Conservation (phyloP, 2,888 invertebrate genomes). For the Arenicola marina region DNA sequence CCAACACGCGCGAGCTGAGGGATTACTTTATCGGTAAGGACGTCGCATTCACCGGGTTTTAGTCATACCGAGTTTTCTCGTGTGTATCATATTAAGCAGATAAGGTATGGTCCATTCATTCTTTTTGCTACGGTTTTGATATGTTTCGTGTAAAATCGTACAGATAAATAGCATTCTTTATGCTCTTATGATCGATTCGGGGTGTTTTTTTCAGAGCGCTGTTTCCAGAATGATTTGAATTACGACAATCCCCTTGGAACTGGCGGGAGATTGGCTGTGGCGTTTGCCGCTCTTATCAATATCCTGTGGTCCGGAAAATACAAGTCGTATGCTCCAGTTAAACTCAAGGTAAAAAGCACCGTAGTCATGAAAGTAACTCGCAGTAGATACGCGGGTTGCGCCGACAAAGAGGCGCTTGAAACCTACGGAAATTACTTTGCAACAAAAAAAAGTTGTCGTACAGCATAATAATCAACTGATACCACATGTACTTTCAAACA, state of each 20-base stretch:
- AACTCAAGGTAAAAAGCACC: slow-evolving; percentile 61
- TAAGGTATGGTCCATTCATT: not conserved
- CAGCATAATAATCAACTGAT: no score
- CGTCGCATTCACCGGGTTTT: not conserved
- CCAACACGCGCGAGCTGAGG: slow-evolving; percentile 63
- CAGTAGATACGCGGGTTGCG: no score
- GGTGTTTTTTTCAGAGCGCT: slow-evolving; percentile 40
- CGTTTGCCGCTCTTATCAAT: slow-evolving; percentile 63
- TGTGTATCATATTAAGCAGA: not conserved
- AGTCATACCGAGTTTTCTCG: not conserved
- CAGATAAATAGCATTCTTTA: no score
- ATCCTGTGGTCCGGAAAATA: slow-evolving; percentile 63
- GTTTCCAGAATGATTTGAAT: slow-evolving; percentile 62
- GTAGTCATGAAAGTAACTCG: no score
- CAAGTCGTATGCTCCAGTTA: slow-evolving; percentile 61
- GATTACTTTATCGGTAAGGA: slow-evolving; percentile 63
- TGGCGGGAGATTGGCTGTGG: slow-evolving; percentile 63
- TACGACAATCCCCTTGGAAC: slow-evolving; percentile 62
- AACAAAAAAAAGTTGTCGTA: no score
- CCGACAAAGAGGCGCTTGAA: no score
- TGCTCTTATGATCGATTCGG: no score
- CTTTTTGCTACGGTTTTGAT: not conserved
- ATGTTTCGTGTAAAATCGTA: not conserved
- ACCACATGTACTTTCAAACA: no score
- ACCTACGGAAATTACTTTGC: no score